Base-by-base conservation (phyloP, 2,113 vertebrate genomes). In the Pygoscelis adeliae region DNA sequence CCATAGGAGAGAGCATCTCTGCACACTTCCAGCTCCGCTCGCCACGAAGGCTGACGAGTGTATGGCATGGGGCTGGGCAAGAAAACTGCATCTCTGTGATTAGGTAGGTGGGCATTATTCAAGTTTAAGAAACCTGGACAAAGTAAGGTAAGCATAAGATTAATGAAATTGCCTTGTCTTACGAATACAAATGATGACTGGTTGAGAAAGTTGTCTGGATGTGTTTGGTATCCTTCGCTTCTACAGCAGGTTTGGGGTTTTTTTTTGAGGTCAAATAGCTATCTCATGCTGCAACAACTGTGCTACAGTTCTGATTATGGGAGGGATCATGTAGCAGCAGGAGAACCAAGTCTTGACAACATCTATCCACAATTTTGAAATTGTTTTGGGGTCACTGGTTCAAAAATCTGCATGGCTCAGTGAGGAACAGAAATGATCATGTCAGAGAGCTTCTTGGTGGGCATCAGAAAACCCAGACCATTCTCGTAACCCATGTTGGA, bases 11-110 rank as follows among this genome's bases (percentile, higher is more conserved):
- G 23, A 40, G 70, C 34, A 73, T 84, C 89, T 32, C 62, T 83
- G 74, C 56, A 36, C 38, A 5, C 9, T 29, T 72, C 53, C 79
- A 90, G 56, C 40, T 65, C 61, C 0, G 0, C 61, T 76, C 2
- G 1, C 9, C 32, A 13, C 0, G 5, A 63, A 58, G 29, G 36
- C 13, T 88, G 84, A 14, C 0, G 5, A 67, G 65, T 5, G 69
- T 27, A n/a, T 5, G 76, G 40, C 70, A 72, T 6, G 20, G 62
- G 52, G 40, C 63, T 88, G 69, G 83, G 70, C 1, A 12, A 91
- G 53, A 52, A 77, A 73, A 26, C 40, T 49, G 20, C 66, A 20
- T 42, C 46, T 62, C 76, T 77, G 15, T 40, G 13, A 47, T 66
- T 79, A 32, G 46, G 79, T 47, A 77, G 53, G 11, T 65, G 82